These are phyloP conservation scores for Tigriopus californicus DNA, from an alignment of 2,888 invertebrate genomes.

Conservation along the genomic window DNA sequence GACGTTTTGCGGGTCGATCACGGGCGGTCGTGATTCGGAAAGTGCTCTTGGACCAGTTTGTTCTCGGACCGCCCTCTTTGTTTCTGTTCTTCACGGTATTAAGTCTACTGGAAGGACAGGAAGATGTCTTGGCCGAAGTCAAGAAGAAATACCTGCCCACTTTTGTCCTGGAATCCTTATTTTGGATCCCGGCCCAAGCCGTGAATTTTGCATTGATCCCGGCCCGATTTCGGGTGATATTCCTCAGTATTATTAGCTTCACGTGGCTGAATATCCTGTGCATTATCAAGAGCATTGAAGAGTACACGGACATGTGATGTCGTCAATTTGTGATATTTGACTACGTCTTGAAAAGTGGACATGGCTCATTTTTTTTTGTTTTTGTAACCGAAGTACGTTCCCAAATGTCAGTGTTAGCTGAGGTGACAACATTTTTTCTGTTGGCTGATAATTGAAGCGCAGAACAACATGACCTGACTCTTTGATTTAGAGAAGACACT, in stretches of 20 bases:
- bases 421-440: too few relatives aligned
- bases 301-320: too few relatives aligned
- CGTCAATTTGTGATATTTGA: too few relatives aligned
- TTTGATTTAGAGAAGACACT: too few relatives aligned
- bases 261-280: constrained; percentile 10
- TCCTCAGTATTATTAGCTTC: neutral
- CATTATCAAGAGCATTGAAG: constrained; percentile 9
- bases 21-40: neutral
- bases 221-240: neutral
- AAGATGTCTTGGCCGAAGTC: neutral
- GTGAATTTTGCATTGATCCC: constrained; percentile 11
- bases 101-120: neutral
- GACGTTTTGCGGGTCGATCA: neutral
- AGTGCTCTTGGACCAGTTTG: constrained; percentile 7
- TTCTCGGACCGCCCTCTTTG: neutral
- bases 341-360: too few relatives aligned
- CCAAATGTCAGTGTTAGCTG: too few relatives aligned
- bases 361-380: too few relatives aligned
- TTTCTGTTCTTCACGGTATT: neutral
- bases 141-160: neutral
- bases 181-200: constrained; percentile 9
- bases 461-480: too few relatives aligned
- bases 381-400: too few relatives aligned
- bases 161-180: neutral
- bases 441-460: too few relatives aligned